These are phyloP conservation scores for Globodera rostochiensis DNA, from an alignment of 1,140 invertebrate species.

Conservation along the genomic window DNA sequence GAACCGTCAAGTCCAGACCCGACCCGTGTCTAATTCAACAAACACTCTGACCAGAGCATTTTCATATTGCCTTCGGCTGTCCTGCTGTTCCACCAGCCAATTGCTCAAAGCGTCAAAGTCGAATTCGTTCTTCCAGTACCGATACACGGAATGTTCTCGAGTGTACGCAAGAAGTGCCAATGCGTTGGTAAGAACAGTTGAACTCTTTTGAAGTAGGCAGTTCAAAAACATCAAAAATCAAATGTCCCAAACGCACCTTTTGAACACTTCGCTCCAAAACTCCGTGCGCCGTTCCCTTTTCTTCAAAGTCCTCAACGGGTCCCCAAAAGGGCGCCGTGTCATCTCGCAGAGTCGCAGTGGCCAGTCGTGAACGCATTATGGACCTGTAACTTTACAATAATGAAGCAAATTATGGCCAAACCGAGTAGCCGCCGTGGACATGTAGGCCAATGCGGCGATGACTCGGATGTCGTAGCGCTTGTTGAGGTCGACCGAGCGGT, in stretches of 20 bases:
- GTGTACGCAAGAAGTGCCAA: constrained; percentile 49
- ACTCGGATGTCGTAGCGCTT: constrained; percentile 29
- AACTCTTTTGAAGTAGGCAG: constrained; percentile 27
- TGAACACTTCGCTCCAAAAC: constrained; percentile 19
- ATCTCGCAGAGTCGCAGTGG: constrained; percentile 13
- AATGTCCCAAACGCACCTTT: not conserved
- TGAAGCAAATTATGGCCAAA: not conserved
- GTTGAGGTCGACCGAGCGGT: constrained; percentile 25
- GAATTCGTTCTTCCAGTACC: constrained; percentile 41
- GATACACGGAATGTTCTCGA: constrained; percentile 38
- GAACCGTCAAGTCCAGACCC: too few relatives aligned
- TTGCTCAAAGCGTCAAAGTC: constrained; percentile 40
- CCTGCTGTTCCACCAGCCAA: constrained; percentile 50
- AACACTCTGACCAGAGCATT: constrained; percentile 43
- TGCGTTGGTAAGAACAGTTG: constrained; percentile 41
- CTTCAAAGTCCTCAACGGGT: not conserved
- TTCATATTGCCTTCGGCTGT: constrained; percentile 40
- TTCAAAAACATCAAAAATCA: not conserved
- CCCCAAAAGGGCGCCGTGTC: constrained; percentile 15
- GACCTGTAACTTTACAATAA: not conserved
- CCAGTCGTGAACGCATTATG: constrained; percentile 33
- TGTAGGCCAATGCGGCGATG: constrained; percentile 37
- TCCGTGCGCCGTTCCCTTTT: not conserved
- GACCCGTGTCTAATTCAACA: constrained; percentile 12
- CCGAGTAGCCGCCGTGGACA: constrained; percentile 34